Evolutionary conservation across 1,140 invertebrate genomes (phyloP).

Genomic region (Nomia melanderi): DNA sequence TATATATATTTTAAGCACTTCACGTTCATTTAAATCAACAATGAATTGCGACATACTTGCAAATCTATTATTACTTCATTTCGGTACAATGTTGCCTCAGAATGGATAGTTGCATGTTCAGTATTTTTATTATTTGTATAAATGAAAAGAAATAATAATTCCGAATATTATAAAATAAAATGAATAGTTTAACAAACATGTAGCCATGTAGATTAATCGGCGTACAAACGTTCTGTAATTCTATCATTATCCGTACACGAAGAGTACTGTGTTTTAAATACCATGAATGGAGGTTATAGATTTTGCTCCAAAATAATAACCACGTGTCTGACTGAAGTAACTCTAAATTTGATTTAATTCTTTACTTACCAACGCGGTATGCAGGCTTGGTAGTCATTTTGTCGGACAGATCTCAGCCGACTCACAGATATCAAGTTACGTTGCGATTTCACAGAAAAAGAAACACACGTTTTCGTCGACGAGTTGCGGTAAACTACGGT

Average conservation of each 20-base stretch:
- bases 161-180: neutral
- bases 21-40: neutral
- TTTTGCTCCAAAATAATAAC: conserved; percentile 1
- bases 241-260: neutral
- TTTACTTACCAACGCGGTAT: conserved; percentile 76
- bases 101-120: neutral
- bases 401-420: too few species aligned
- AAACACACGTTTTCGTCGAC: neutral
- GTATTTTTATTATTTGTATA: neutral
- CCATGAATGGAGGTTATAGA: neutral
- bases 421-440: neutral
- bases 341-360: neutral
- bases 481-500: neutral
- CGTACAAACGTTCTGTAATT: neutral
- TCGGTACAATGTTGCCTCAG: neutral
- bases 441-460: neutral
- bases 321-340: neutral
- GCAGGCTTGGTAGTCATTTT: conserved; percentile 68
- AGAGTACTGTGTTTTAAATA: neutral
- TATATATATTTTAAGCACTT: neutral
- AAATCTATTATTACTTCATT: neutral
- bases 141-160: neutral
- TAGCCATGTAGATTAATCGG: neutral
- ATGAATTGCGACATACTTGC: neutral
- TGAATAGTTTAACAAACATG: neutral